Conservation (phyloP, 2,797 vertebrate species). For the Falco rusticolus region DNA sequence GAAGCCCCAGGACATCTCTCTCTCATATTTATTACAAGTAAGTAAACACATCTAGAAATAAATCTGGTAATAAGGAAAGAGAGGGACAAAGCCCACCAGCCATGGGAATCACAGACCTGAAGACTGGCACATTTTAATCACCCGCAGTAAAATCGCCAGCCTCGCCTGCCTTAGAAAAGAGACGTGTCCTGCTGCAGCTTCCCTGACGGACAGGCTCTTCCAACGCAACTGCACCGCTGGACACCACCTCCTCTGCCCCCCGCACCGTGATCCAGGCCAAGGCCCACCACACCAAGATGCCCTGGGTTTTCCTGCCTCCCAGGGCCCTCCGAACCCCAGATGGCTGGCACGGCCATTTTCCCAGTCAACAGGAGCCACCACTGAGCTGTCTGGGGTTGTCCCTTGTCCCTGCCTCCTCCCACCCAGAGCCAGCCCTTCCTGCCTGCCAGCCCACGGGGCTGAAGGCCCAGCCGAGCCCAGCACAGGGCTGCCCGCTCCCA, state of each 20-base stretch:
- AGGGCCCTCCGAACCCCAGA: neutral
- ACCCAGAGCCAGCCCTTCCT: neutral
- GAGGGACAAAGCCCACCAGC: neutral
- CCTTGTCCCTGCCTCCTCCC: neutral
- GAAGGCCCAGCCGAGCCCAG: neutral
- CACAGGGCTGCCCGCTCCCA: neutral
- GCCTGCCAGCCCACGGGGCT: too few relatives aligned
- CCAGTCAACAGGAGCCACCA: neutral
- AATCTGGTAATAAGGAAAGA: neutral
- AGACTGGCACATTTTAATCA: neutral
- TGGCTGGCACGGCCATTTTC: neutral
- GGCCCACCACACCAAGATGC: neutral
- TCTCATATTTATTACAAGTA: neutral
- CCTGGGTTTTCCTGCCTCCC: neutral
- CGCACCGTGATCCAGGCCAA: neutral
- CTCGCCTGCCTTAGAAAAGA: neutral
- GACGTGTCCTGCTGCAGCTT: neutral
- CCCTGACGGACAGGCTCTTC: neutral
- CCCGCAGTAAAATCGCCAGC: neutral
- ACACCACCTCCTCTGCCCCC: neutral
- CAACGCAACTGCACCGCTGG: neutral
- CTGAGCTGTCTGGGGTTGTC: neutral
- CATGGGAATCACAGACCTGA: neutral
- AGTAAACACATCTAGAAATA: constrained; percentile 12
- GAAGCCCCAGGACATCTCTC: neutral